These are phyloP conservation scores for Aricia artaxerxes DNA, from an alignment of 2,888 invertebrate species.

Conservation along the genomic window DNA sequence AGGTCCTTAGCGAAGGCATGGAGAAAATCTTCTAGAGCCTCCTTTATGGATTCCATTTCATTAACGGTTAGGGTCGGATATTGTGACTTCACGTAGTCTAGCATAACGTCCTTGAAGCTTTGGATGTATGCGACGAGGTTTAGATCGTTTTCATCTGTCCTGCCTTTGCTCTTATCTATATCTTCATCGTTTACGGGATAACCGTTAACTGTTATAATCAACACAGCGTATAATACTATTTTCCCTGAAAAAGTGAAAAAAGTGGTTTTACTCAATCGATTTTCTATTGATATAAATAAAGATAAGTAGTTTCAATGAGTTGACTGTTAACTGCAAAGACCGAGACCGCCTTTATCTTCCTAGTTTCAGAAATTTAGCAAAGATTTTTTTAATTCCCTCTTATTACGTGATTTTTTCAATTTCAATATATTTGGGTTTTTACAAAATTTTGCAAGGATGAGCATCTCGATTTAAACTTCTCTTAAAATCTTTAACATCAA, in stretches of 20 bases:
- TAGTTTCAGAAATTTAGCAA: too few species aligned
- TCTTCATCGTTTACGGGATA: conserved; percentile 37
- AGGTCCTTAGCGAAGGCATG: conserved; percentile 48
- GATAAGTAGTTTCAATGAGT: too few species aligned
- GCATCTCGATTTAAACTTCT: too few species aligned
- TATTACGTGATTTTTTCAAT: too few species aligned
- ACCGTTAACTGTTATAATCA: conserved; percentile 31
- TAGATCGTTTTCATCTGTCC: conserved; percentile 29
- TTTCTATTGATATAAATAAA: too few species aligned
- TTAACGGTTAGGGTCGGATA: conserved; percentile 42
- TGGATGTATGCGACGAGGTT: conserved; percentile 42
- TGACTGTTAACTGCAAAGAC: too few species aligned
- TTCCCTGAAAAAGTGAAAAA: conserved; percentile 39
- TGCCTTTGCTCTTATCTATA: not conserved
- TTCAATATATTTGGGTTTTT: too few species aligned
- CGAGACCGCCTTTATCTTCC: too few species aligned
- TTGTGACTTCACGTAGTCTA: conserved; percentile 43
- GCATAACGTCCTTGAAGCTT: conserved; percentile 46
- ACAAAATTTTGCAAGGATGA: too few species aligned
- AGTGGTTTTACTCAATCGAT: too few species aligned
- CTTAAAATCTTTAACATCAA: not conserved
- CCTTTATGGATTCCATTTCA: conserved; percentile 42
- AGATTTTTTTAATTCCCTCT: too few species aligned
- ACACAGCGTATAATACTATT: conserved; percentile 30
- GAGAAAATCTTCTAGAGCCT: conserved; percentile 47